phyloP scores from a whole-genome alignment of 2,113 vertebrate genomes.

The Percina caprodes region DNA sequence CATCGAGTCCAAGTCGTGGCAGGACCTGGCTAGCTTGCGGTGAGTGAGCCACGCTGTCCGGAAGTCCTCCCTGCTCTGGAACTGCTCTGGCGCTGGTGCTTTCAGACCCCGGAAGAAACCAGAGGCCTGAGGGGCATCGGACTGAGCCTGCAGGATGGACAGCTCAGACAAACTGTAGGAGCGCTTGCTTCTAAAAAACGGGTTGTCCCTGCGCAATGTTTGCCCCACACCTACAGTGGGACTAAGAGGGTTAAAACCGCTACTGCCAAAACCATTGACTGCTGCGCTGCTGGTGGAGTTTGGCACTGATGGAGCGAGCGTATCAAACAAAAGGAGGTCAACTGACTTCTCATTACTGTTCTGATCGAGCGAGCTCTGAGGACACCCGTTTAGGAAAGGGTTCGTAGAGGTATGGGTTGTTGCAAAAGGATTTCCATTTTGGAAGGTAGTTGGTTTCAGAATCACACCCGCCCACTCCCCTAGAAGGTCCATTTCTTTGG shows the following conservation, averaged over 20 bases:
- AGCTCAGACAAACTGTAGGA: constrained; percentile 97
- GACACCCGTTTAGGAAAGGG: constrained; percentile 88
- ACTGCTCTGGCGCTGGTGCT: constrained; percentile 94
- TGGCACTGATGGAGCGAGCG: constrained; percentile 67
- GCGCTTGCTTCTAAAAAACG: constrained; percentile 95
- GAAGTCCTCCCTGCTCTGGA: constrained; percentile 96
- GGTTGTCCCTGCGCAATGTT: constrained; percentile 87
- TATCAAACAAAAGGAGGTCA: constrained; percentile 90
- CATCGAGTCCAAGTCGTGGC: constrained; percentile 93
- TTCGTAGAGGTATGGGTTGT: constrained; percentile 88
- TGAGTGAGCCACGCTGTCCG: constrained; percentile 94
- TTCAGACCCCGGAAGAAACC: constrained; percentile 90
- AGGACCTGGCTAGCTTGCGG: constrained; percentile 95
- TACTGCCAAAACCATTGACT: constrained; percentile 80
- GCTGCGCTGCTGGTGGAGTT: constrained; percentile 68
- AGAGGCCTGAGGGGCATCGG: constrained; percentile 56
- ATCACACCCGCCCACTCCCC: constrained; percentile 84
- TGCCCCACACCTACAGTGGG: constrained; percentile 69
- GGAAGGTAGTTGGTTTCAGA: constrained; percentile 78
- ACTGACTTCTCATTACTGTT: constrained; percentile 80
- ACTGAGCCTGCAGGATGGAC: constrained; percentile 91
- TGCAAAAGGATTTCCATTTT: constrained; percentile 89
- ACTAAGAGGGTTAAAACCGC: constrained; percentile 78
- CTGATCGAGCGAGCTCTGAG: constrained; percentile 66
- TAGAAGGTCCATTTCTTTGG: constrained; percentile 89